These are phyloP conservation scores for Andrena camellia DNA, from an alignment of 2,888 invertebrate species.

Conservation along the genomic window DNA sequence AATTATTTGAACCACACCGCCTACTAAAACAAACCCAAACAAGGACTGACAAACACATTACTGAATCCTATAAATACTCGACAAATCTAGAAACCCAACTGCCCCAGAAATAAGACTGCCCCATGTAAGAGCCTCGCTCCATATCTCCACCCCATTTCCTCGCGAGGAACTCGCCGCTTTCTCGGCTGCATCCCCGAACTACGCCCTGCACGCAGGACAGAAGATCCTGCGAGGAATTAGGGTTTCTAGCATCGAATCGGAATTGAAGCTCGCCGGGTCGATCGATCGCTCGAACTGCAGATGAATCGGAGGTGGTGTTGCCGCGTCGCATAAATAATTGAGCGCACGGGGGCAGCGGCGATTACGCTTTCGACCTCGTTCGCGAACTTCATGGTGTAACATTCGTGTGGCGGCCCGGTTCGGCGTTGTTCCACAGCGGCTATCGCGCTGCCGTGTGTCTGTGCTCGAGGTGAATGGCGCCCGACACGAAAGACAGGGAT, in stretches of 20 bases:
- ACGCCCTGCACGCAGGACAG: too few species aligned
- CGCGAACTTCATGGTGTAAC: constrained; percentile 8
- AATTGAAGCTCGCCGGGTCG: constrained; percentile 9
- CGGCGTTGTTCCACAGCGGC: constrained; percentile 10
- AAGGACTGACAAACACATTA: too few species aligned
- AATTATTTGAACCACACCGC: too few species aligned
- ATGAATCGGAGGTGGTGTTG: constrained; percentile 27
- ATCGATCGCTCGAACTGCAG: constrained; percentile 25
- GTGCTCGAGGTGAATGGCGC: constrained; percentile 14
- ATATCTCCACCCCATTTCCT: too few species aligned
- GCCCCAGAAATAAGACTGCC: too few species aligned
- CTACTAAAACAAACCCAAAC: too few species aligned
- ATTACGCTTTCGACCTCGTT: constrained; percentile 43
- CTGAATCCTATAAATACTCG: too few species aligned
- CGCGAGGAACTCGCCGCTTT: too few species aligned
- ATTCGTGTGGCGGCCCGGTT: constrained; percentile 3
- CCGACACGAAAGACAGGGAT: constrained; percentile 15
- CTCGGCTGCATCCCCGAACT: too few species aligned
- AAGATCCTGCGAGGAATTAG: too few species aligned
- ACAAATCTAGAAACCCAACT: too few species aligned
- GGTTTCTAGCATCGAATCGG: background rate
- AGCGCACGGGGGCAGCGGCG: background rate
- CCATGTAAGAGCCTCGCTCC: too few species aligned
- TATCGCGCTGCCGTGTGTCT: background rate
- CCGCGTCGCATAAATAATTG: constrained; percentile 36